Percentiles rank a stretch among this genome's conserved stretches.
These are phyloP conservation scores for Agrypnus murinus DNA, from an alignment of 2,888 invertebrate genomes.

Conservation along the genomic window DNA sequence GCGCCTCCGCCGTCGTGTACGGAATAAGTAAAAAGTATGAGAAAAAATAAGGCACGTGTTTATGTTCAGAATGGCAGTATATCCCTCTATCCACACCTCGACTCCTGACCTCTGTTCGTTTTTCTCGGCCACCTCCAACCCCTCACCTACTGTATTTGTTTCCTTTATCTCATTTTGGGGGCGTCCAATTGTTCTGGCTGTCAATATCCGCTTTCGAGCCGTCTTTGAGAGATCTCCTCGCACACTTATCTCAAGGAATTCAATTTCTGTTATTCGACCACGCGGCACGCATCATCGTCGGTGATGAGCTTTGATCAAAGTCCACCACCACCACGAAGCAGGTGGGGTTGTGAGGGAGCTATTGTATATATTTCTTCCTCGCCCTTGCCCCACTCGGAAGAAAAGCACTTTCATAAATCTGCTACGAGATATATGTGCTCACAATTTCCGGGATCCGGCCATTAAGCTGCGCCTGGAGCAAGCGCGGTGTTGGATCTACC, in stretches of 20 bases:
- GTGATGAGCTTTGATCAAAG: conserved; percentile 54
- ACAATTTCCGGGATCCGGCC: conserved; percentile 94
- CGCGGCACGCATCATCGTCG: conserved; percentile 56
- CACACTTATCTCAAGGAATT: conserved; percentile 65
- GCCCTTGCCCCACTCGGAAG: conserved; percentile 68
- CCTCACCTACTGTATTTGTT: conserved; percentile 67
- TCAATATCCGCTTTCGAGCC: conserved; percentile 67
- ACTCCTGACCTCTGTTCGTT: conserved; percentile 49
- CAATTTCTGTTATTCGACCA: conserved; percentile 65
- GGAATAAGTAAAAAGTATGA: not conserved
- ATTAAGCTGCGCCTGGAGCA: conserved; percentile 75
- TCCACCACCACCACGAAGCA: conserved; percentile 45
- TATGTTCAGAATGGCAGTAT: conserved; percentile 21
- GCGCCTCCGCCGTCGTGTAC: not conserved
- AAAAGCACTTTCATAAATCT: conserved; percentile 91
- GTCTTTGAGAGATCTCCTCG: conserved; percentile 63
- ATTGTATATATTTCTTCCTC: conserved; percentile 70
- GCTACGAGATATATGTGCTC: conserved; percentile 92
- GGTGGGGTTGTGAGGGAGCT: conserved; percentile 60
- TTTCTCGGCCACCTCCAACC: conserved; percentile 51
- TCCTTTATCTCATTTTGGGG: conserved; percentile 70
- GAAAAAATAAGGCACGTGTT: conserved; percentile 15
- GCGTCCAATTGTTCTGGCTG: conserved; percentile 73
- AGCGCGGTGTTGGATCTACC: conserved; percentile 67
- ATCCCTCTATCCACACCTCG: conserved; percentile 45